Evolutionary conservation across 2,888 invertebrate genomes (phyloP), one percentile per base, ranked within the genome.

Genomic region (Dexiosoma caninum): DNA sequence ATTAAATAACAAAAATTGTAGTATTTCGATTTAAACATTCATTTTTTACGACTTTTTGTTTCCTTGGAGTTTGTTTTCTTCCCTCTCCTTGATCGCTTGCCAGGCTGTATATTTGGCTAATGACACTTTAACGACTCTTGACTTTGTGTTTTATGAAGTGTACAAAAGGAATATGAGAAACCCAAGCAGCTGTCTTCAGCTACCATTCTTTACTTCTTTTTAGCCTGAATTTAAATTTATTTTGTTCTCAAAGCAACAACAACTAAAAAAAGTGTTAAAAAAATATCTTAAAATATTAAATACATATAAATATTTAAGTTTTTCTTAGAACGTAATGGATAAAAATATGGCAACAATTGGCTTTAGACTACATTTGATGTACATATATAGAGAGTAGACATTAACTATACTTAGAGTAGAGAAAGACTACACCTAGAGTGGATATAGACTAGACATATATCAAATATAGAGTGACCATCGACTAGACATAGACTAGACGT

Each of bases 101-200:
- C 59, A 42, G 46, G 14, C 67, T 75, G 42, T 67, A 59, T 75
- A 59, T 75, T 77, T 69, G 72, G 78, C 84, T 84, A 83, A 84
- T 80, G 84, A 83, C 83, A 83, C 83, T 84, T 84, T 84, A 83
- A 84, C 83, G 83, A 83, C 83, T 82, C 81, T 83, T 81, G 83
- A 78, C 79, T 82, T 81, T 78, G 70, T 80, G 66, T 78, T 82
- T 77, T 82, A 81, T 81, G 78, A 81, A 81, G 81, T 81, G 72
- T 59, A 76, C 60, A 55, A 71, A 71, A 74, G 67, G 59, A 60
- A 74, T 53, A 74, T 37, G 44, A 55, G 60, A 78, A 66, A 71
- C 57, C 32, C 23, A 35, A 59, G 37, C 70, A 78, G 70, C 77
- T 78, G 77, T 70, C 70, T 59, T 16, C 59, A 35, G 23, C 23